These are phyloP conservation scores for Numenius phaeopus DNA, from an alignment of 2,797 vertebrate species.

Conservation along the genomic window DNA sequence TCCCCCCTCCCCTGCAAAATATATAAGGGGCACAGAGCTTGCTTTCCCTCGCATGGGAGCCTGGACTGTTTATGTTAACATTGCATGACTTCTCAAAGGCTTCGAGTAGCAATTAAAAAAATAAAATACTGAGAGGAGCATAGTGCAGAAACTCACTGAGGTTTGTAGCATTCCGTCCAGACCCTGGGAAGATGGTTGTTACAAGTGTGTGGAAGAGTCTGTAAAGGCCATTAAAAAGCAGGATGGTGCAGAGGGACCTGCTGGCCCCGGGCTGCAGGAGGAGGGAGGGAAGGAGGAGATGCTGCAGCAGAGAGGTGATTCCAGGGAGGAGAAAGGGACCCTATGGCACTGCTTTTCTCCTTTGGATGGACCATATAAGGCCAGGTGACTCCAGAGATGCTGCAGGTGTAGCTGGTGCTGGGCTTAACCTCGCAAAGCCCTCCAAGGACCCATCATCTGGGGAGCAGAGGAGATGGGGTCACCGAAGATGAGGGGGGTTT, in stretches of 20 bases:
- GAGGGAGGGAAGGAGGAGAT: not conserved
- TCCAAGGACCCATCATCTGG: not conserved
- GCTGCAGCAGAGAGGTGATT: not conserved
- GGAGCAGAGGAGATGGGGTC: not conserved
- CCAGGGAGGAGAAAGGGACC: not conserved
- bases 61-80: not conserved
- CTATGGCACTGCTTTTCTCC: accelerated
- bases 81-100: not conserved
- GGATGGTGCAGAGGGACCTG: not conserved
- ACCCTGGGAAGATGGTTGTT: not conserved
- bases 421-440: not conserved
- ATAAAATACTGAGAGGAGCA: accelerated
- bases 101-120: not conserved
- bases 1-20: not conserved
- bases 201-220: not conserved
- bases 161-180: not conserved
- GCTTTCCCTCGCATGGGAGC: not conserved
- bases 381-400: not conserved
- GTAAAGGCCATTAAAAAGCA: not conserved
- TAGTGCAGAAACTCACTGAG: not conserved
- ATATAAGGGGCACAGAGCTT: not conserved
- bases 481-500: not conserved
- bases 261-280: not conserved
- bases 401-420: not conserved
- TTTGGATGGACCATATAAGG: not conserved